Conservation (phyloP, 2,888 invertebrate species). For the Tridacna crocea region DNA sequence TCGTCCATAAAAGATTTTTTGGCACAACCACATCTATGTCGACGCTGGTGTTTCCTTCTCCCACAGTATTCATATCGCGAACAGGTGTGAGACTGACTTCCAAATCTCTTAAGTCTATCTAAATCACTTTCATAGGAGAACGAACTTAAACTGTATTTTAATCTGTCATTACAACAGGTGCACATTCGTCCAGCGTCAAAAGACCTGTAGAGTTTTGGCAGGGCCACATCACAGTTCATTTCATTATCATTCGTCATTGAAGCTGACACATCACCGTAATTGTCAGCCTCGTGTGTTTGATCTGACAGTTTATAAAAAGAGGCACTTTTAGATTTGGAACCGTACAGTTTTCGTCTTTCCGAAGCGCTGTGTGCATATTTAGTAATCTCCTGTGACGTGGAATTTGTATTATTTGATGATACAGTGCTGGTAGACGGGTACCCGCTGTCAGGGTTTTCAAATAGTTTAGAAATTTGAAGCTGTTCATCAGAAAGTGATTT, state of each 20-base stretch:
- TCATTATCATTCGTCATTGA: not conserved
- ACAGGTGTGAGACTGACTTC: slow-evolving; percentile 1
- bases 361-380: slow-evolving; percentile 13
- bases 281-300: not conserved
- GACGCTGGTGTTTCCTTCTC: slow-evolving; percentile 27
- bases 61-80: not conserved
- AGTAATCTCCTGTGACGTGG: slow-evolving; percentile 3
- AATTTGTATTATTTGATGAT: slow-evolving; percentile 21
- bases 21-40: slow-evolving; percentile 16
- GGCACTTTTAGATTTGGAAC: slow-evolving; percentile 48
- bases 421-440: slow-evolving; percentile 51
- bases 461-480: not conserved
- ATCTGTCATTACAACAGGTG: not conserved
- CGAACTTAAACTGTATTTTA: not conserved
- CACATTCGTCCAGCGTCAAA: not conserved
- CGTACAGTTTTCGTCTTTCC: slow-evolving; percentile 42
- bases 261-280: not conserved
- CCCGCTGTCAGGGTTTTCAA: slow-evolving; percentile 44
- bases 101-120: slow-evolving; percentile 20
- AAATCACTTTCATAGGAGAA: slow-evolving; percentile 35
- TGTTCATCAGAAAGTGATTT: slow-evolving; percentile 16
- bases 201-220: not conserved
- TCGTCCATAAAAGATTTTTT: slow-evolving; percentile 5
- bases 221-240: not conserved
- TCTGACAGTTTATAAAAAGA: slow-evolving; percentile 48